These are phyloP conservation scores for Drosophila histrio DNA, from an alignment of 2,888 invertebrate genomes.

Conservation along the genomic window DNA sequence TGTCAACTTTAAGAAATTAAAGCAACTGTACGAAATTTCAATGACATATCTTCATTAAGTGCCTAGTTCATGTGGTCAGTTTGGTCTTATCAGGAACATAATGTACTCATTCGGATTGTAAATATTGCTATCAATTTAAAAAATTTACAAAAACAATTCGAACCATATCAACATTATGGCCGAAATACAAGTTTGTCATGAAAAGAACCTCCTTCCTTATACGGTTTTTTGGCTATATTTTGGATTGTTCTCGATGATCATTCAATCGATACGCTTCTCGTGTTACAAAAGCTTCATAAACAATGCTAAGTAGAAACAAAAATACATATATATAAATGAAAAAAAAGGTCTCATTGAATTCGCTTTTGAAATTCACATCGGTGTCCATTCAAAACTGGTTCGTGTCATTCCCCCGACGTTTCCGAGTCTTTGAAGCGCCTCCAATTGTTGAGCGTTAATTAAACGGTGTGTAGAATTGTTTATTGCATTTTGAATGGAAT, in stretches of 20 bases:
- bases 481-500: slow-evolving; percentile 41
- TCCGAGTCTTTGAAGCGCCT: not conserved
- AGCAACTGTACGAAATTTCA: not conserved
- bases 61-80: not conserved
- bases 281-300: not conserved
- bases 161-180: not conserved
- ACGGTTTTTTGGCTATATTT: not conserved
- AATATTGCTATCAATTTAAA: not conserved
- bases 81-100: not conserved
- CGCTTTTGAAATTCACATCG: slow-evolving; percentile 23
- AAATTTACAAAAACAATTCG: not conserved
- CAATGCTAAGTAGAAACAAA: slow-evolving; percentile 1
- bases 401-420: not conserved
- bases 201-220: not conserved
- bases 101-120: not conserved
- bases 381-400: slow-evolving; percentile 43
- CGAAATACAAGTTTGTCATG: not conserved
- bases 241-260: not conserved
- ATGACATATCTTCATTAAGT: not conserved
- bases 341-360: slow-evolving; percentile 9
- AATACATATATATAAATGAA: not conserved
- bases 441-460: slow-evolving; percentile 58
- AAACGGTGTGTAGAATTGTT: slow-evolving; percentile 57
- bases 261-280: not conserved
- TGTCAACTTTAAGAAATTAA: not conserved